Percentiles rank a stretch among this genome's conserved stretches.
Evolutionary conservation across 2,797 vertebrate genomes (phyloP).

Genomic region (Acrocephalus scirpaceus): DNA sequence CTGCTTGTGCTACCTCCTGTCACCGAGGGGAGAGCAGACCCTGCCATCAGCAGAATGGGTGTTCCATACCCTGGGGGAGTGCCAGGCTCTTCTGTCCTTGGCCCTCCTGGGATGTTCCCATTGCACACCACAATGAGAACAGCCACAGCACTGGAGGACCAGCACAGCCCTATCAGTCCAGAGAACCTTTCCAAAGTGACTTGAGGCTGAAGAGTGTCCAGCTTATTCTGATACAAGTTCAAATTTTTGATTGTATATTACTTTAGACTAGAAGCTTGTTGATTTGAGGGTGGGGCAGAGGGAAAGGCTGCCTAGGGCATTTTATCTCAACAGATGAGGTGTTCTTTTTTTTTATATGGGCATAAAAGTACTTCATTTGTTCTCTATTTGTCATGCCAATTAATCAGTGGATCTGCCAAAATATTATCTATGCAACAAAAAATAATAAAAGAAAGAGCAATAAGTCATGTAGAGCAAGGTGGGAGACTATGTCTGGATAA

Average conservation of each 20-base stretch:
- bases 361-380: not conserved
- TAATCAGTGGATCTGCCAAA: not conserved
- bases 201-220: not conserved
- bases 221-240: not conserved
- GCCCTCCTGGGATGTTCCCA: not conserved
- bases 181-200: not conserved
- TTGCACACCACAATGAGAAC: fast-evolving
- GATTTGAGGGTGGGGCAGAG: not conserved
- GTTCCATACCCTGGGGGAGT: fast-evolving
- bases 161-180: not conserved
- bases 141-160: not conserved
- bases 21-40: not conserved
- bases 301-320: not conserved
- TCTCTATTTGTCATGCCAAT: not conserved
- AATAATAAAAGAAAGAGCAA: not conserved
- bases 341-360: not conserved
- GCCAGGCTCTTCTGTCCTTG: not conserved
- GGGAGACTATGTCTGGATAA: not conserved
- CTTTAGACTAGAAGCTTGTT: not conserved
- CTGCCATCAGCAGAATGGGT: not conserved
- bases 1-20: not conserved
- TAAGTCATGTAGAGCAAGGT: not conserved
- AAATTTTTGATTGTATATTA: not conserved
- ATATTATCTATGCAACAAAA: not conserved
- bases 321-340: not conserved